A percentile compares a stretch with the other conserved stretches of the same genome.
These are phyloP conservation scores for Gryllus longicercus DNA, from an alignment of 2,888 invertebrate genomes.

Conservation along the genomic window DNA sequence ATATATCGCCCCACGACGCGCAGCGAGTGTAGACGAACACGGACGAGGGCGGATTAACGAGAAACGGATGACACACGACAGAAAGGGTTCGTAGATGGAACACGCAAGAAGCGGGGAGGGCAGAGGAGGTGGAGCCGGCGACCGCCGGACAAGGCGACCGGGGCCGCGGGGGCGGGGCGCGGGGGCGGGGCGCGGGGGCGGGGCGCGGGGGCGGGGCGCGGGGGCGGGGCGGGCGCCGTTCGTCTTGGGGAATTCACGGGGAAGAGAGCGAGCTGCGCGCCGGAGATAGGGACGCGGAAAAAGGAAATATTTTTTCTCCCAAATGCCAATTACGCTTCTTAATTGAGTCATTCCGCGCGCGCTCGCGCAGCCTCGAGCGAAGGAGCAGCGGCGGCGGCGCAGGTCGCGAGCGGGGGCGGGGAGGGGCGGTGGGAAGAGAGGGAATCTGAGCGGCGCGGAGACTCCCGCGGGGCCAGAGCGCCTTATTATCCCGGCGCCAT, in stretches of 20 bases:
- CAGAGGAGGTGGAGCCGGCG: neutral
- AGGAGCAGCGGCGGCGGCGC: neutral
- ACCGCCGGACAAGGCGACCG: no score
- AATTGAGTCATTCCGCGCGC: conserved; percentile 17
- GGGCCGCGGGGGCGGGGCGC: no score
- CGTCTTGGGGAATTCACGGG: neutral
- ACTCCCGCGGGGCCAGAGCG: neutral
- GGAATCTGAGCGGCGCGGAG: neutral
- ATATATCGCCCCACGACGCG: neutral
- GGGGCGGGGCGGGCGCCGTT: neutral
- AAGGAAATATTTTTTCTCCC: conserved; percentile 5
- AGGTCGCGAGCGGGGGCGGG: neutral
- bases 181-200: no score
- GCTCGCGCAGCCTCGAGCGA: neutral
- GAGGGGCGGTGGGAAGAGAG: neutral
- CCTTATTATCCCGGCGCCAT: neutral
- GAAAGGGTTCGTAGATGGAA: no score
- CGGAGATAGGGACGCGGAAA: neutral
- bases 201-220: neutral
- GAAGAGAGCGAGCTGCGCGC: neutral
- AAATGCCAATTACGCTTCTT: conserved; percentile 17
- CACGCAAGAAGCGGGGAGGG: no score
- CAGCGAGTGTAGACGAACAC: neutral
- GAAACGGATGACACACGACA: no score
- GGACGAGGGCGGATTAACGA: no score